These are phyloP conservation scores for Protophormia terraenovae DNA, from an alignment of 2,888 invertebrate genomes.

Conservation along the genomic window DNA sequence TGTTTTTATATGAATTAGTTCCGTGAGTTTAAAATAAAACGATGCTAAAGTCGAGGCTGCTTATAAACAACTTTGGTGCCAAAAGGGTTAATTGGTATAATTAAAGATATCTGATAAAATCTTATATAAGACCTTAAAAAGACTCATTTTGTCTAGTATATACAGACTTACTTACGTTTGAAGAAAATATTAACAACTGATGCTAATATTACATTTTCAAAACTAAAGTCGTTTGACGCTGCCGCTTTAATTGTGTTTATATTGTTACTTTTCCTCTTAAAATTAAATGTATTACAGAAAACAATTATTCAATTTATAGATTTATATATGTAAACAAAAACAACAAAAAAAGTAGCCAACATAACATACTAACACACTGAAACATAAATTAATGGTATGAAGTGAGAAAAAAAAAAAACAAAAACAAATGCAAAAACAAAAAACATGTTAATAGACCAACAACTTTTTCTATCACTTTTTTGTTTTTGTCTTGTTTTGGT, in stretches of 20 bases:
- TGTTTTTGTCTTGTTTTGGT: neutral
- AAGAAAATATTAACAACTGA: no score
- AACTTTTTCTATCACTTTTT: slow-evolving; percentile 46
- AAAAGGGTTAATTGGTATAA: no score
- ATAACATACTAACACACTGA: slow-evolving; percentile 38
- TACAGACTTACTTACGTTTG: no score
- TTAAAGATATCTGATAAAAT: no score
- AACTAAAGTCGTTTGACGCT: neutral
- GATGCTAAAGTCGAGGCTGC: no score
- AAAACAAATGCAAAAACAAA: neutral
- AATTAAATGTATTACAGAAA: neutral
- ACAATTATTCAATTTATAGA: slow-evolving; percentile 14
- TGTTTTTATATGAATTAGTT: no score
- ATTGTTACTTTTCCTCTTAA: neutral
- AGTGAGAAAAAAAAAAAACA: neutral
- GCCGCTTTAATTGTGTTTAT: neutral
- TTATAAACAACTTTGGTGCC: no score
- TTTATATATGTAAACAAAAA: neutral
- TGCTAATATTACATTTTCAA: no score
- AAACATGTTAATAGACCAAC: slow-evolving; percentile 48
- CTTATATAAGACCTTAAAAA: no score
- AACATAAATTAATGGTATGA: neutral
- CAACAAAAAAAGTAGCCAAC: neutral
- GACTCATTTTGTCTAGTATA: no score
- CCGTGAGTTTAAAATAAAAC: no score